Percentiles rank a stretch among this genome's conserved stretches.
Evolutionary conservation across 2,888 invertebrate species (phyloP).

Genomic region (Diogma glabrata): DNA sequence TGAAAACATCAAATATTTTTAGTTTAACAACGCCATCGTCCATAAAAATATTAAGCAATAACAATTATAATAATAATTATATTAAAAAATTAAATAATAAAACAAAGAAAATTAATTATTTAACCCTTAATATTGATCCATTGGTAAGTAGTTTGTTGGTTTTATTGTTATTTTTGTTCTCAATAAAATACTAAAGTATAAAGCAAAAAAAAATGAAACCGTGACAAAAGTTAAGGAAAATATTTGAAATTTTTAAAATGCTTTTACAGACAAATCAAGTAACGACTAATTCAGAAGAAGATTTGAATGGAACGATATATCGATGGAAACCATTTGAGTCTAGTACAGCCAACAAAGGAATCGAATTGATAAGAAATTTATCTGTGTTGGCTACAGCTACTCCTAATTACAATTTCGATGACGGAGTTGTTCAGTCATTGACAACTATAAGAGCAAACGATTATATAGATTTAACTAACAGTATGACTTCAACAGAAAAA

Average conservation of each 20-base stretch:
- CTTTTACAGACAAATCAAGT: constrained; percentile 43
- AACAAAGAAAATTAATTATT: constrained; percentile 36
- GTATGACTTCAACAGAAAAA: neutral
- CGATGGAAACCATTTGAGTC: constrained; percentile 23
- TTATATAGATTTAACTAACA: neutral
- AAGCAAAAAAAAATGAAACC: too few relatives aligned
- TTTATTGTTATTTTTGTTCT: constrained; percentile 19
- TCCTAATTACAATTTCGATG: constrained; percentile 16
- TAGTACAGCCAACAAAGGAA: constrained; percentile 22
- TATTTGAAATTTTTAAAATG: too few relatives aligned
- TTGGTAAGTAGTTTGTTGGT: constrained; percentile 38
- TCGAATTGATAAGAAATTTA: constrained; percentile 21
- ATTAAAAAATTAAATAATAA: too few relatives aligned
- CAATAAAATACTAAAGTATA: too few relatives aligned
- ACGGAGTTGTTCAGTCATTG: constrained; percentile 31
- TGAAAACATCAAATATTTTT: constrained; percentile 24
- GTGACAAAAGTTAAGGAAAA: too few relatives aligned
- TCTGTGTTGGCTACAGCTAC: constrained; percentile 17
- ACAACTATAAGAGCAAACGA: constrained; percentile 24
- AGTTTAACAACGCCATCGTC: constrained; percentile 22
- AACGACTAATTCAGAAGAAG: constrained; percentile 37
- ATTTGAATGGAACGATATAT: constrained; percentile 18
- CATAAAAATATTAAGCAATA: constrained; percentile 31
- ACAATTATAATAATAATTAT: constrained; percentile 46
- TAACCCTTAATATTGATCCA: constrained; percentile 50